Evolutionary conservation across 2,888 invertebrate species (phyloP).

Genomic region (Congeria kusceri): DNA sequence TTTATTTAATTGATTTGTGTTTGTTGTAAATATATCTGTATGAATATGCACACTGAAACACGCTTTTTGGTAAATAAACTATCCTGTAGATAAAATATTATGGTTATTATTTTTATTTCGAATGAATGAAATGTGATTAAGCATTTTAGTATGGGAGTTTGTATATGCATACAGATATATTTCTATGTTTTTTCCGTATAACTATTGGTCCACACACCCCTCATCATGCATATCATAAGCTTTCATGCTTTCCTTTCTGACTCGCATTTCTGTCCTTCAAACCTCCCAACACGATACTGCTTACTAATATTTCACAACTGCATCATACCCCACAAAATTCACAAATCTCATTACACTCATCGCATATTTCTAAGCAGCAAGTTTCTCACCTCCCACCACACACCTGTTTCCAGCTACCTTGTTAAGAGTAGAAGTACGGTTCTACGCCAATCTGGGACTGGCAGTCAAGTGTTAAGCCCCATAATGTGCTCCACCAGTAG

Average conservation of each 20-base stretch:
- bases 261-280: conserved; percentile 5
- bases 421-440: no score
- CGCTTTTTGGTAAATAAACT: conserved; percentile 16
- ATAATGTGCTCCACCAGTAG: no score
- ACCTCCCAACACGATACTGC: no score
- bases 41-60: conserved; percentile 47
- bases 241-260: conserved; percentile 28
- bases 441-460: no score
- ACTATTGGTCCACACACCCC: conserved; percentile 10
- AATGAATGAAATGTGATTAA: conserved; percentile 18
- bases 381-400: no score
- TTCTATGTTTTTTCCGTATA: conserved; percentile 17
- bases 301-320: no score
- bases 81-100: not conserved
- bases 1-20: not conserved
- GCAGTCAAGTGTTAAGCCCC: no score
- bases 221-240: conserved; percentile 38
- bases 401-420: no score
- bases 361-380: no score
- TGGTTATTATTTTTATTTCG: conserved; percentile 15
- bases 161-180: conserved; percentile 58
- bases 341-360: no score
- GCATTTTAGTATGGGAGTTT: conserved; percentile 35
- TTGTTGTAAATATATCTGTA: conserved; percentile 37
- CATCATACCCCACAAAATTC: no score